A percentile compares a stretch with the other conserved stretches of the same genome.
Conservation (phyloP, 2,797 vertebrate species). For the Arrhamphus sclerolepis region DNA sequence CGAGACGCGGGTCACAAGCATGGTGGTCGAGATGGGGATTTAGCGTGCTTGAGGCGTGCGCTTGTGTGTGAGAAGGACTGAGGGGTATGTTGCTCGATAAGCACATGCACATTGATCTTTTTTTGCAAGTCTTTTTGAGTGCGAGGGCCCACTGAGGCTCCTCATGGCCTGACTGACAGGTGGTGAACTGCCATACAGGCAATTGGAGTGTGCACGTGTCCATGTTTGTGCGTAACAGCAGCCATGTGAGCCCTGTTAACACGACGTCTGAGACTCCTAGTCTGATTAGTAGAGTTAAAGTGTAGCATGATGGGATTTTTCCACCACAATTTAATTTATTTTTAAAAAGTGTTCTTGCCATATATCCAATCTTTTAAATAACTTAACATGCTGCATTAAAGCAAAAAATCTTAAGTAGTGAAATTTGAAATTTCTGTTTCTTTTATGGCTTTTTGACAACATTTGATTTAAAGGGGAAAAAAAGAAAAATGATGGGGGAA, state of each 20-base stretch:
- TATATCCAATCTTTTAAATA: too few relatives aligned
- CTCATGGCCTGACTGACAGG: slow-evolving; percentile 57
- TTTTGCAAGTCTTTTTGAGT: slow-evolving; percentile 30
- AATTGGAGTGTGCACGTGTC: slow-evolving; percentile 2
- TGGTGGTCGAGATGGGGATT: slow-evolving; percentile 12
- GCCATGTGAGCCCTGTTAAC: slow-evolving; percentile 7
- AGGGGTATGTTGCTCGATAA: slow-evolving; percentile 42
- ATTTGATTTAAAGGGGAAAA: too few relatives aligned
- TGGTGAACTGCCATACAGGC: slow-evolving; percentile 20
- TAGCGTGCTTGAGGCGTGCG: background rate
- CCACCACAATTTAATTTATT: too few relatives aligned
- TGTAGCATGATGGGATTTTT: background rate
- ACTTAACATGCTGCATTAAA: too few relatives aligned
- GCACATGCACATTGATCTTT: slow-evolving; percentile 58
- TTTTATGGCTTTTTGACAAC: too few relatives aligned
- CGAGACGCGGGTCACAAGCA: slow-evolving; percentile 39
- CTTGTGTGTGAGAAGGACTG: slow-evolving; percentile 12
- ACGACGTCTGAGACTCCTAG: background rate
- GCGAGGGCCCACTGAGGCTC: slow-evolving; percentile 32
- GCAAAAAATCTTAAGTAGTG: too few relatives aligned
- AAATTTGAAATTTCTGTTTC: too few relatives aligned
- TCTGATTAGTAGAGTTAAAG: background rate
- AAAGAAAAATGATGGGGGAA: too few relatives aligned
- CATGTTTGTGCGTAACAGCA: slow-evolving; percentile 8
- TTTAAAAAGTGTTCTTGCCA: too few relatives aligned